A percentile compares a stretch with the other conserved stretches of the same genome.
These are phyloP conservation scores for Hirundo rustica DNA, from an alignment of 2,797 vertebrate species.

Conservation along the genomic window DNA sequence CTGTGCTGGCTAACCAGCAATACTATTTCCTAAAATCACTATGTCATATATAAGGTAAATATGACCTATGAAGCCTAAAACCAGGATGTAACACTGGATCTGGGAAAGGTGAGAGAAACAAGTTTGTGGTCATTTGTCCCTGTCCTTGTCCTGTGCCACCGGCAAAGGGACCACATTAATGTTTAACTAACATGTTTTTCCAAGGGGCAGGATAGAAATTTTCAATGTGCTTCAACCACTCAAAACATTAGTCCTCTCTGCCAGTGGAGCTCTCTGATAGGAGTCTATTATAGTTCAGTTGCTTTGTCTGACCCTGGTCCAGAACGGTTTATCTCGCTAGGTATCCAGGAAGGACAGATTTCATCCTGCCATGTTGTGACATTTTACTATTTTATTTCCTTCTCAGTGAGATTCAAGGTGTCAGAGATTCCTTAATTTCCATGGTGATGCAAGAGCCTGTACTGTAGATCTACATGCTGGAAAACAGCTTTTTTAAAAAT, in stretches of 20 bases:
- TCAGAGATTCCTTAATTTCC: slow-evolving; percentile 6
- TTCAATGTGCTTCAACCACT: background rate
- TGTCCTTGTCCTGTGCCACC: background rate
- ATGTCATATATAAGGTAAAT: background rate
- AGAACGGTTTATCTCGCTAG: background rate
- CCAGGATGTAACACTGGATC: background rate
- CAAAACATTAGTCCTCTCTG: background rate
- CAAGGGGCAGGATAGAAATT: background rate
- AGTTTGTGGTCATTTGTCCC: background rate
- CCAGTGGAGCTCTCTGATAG: background rate
- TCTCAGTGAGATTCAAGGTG: background rate
- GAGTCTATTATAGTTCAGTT: background rate
- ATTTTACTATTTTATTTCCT: background rate
- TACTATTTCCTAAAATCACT: background rate
- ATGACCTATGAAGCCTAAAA: background rate
- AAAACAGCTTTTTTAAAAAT: background rate
- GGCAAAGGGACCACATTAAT: background rate
- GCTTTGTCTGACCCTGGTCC: background rate
- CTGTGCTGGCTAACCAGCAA: background rate
- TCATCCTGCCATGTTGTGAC: background rate
- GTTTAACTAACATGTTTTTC: background rate
- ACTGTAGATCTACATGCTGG: background rate
- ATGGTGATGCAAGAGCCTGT: background rate
- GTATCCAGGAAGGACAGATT: background rate
- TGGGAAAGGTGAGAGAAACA: background rate